phyloP scores from a whole-genome alignment of 2,797 vertebrate species.

The Poeciliopsis presidionis region DNA sequence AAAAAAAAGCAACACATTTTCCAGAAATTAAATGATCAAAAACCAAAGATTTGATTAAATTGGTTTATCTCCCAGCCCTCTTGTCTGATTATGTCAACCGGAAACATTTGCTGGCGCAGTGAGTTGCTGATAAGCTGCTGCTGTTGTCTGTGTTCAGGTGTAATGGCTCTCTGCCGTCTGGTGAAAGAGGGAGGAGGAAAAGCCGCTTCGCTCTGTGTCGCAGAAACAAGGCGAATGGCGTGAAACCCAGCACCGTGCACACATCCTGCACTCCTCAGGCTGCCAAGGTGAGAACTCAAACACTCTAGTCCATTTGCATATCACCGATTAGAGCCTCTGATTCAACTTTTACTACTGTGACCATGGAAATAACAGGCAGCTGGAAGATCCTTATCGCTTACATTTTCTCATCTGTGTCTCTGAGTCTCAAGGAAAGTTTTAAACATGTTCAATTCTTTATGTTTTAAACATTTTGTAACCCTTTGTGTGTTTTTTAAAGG shows the following conservation, averaged over 20 bases:
- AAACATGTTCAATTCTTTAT: neutral
- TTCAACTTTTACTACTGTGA: neutral
- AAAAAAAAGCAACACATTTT: neutral
- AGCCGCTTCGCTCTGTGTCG: conserved; percentile 92
- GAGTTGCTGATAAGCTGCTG: neutral
- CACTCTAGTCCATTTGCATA: neutral
- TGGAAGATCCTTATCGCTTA: neutral
- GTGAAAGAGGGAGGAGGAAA: conserved; percentile 90
- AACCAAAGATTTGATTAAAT: too few species aligned
- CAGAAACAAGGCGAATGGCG: conserved; percentile 91
- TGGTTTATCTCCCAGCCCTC: neutral
- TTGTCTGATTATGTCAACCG: neutral
- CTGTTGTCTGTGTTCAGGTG: conserved; percentile 72
- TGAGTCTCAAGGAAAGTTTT: neutral
- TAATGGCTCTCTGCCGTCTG: conserved; percentile 92
- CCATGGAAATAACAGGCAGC: neutral
- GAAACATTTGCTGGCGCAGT: neutral
- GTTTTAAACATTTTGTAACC: neutral
- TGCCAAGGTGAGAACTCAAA: conserved; percentile 85
- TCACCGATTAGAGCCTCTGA: neutral
- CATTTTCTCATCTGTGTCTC: neutral
- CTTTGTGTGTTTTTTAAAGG: conserved; percentile 70
- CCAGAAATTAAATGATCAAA: too few species aligned
- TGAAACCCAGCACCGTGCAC: conserved; percentile 93
- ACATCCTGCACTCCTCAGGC: conserved; percentile 91